Percentiles rank a stretch among this genome's conserved stretches.
phyloP scores from a whole-genome alignment of 2,113 vertebrate genomes.

The Ondatra zibethicus region DNA sequence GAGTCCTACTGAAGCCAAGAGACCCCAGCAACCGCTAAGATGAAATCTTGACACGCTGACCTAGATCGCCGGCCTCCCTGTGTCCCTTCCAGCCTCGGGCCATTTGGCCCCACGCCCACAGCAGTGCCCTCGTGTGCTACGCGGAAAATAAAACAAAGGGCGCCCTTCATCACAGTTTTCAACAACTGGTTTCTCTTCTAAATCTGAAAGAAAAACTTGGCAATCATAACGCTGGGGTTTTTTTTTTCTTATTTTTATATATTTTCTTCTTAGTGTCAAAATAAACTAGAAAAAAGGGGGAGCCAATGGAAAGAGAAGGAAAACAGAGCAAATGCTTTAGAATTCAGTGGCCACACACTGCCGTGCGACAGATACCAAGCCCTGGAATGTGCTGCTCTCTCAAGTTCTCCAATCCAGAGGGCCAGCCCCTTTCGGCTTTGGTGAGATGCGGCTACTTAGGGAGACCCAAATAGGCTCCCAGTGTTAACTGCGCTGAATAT shows the following conservation, averaged over 20 bases:
- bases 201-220: constrained; percentile 68
- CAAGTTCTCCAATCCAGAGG: constrained; percentile 54
- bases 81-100: background rate
- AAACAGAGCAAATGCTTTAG: constrained; percentile 68
- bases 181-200: constrained; percentile 67
- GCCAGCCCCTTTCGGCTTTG: constrained; percentile 48
- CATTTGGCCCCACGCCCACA: constrained; percentile 5
- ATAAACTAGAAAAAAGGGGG: constrained; percentile 62
- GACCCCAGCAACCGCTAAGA: background rate
- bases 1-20: background rate
- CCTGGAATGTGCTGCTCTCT: background rate
- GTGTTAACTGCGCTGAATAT: constrained; percentile 59
- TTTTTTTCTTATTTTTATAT: constrained; percentile 71
- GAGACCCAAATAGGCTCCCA: constrained; percentile 60
- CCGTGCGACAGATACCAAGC: constrained; percentile 52
- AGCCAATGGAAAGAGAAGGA: constrained; percentile 70
- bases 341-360: constrained; percentile 52
- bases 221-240: constrained; percentile 48
- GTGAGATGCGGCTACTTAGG: constrained; percentile 53
- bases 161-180: constrained; percentile 68
- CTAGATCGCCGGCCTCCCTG: background rate
- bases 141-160: constrained; percentile 71
- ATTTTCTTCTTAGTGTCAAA: constrained; percentile 75
- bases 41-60: constrained; percentile 18
- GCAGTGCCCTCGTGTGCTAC: background rate